Evolutionary conservation across 2,797 vertebrate genomes (phyloP).

Genomic region (Pterois miles): DNA sequence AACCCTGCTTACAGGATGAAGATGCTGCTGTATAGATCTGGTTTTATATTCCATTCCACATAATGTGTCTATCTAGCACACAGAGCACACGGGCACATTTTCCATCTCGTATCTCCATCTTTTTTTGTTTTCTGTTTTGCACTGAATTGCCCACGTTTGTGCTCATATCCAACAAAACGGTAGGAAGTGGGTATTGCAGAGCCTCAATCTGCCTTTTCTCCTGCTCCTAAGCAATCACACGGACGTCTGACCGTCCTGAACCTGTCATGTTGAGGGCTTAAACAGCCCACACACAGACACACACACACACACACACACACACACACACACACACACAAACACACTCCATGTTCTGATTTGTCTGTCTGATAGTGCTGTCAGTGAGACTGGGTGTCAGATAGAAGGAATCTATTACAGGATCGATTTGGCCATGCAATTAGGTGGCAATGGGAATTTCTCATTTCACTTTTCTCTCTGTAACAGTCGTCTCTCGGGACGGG

Average conservation of each 20-base stretch:
- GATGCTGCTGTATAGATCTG: background rate
- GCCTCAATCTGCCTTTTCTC: slow-evolving; percentile 53
- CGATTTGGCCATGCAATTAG: slow-evolving; percentile 77
- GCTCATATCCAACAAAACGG: slow-evolving; percentile 38
- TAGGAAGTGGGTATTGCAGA: slow-evolving; percentile 17
- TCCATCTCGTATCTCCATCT: background rate
- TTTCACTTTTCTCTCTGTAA: slow-evolving; percentile 70
- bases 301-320: slow-evolving; percentile 13
- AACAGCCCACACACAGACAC: slow-evolving; percentile 16
- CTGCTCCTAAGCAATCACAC: slow-evolving; percentile 60
- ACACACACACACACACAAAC: slow-evolving; percentile 18
- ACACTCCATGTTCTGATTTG: slow-evolving; percentile 66
- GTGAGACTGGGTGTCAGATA: slow-evolving; percentile 69
- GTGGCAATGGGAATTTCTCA: slow-evolving; percentile 72
- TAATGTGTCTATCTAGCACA: background rate
- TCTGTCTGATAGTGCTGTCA: slow-evolving; percentile 77
- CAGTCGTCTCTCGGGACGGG: slow-evolving; percentile 58
- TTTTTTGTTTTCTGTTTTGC: background rate
- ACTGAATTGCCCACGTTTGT: slow-evolving; percentile 20
- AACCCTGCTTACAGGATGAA: background rate
- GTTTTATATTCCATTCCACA: background rate
- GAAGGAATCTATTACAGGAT: slow-evolving; percentile 76
- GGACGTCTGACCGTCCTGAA: slow-evolving; percentile 48
- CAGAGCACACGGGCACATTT: background rate
- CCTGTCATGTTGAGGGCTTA: slow-evolving; percentile 50